phyloP scores from a whole-genome alignment of 2,797 vertebrate species.

The Danio albolineatus region DNA sequence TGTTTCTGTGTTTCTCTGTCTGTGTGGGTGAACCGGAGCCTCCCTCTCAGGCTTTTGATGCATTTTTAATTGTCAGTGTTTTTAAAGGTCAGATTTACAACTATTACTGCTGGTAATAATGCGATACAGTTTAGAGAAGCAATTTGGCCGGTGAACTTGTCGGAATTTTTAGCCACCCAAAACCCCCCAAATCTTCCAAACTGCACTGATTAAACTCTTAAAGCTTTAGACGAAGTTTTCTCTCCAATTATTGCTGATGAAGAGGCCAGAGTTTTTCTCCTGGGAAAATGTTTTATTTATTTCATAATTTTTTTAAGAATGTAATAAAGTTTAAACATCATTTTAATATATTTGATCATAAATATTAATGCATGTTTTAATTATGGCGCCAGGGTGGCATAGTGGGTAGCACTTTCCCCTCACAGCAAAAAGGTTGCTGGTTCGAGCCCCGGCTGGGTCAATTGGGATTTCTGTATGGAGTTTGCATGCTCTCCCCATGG shows the following conservation, averaged over 20 bases:
- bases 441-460: too few relatives aligned
- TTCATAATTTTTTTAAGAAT: not conserved
- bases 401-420: too few relatives aligned
- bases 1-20: constrained; percentile 1
- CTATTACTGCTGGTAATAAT: constrained; percentile 52
- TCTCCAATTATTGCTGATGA: constrained; percentile 79
- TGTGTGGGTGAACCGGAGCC: constrained; percentile 15
- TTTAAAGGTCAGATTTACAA: constrained; percentile 63
- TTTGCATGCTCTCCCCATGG: too few relatives aligned
- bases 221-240: constrained; percentile 79
- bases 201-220: constrained; percentile 85
- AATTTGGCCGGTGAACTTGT: constrained; percentile 52
- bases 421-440: too few relatives aligned
- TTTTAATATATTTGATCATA: too few relatives aligned
- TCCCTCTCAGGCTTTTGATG: constrained; percentile 50
- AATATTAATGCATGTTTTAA: too few relatives aligned
- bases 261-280: not conserved
- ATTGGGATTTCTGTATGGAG: too few relatives aligned
- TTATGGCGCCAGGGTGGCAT: too few relatives aligned
- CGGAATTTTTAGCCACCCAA: constrained; percentile 80
- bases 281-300: not conserved
- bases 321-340: not conserved
- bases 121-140: constrained; percentile 54
- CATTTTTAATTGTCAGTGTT: constrained; percentile 64
- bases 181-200: constrained; percentile 77